Conservation (phyloP, 1,140 invertebrate genomes). For the Acromyrmex charruanus region DNA sequence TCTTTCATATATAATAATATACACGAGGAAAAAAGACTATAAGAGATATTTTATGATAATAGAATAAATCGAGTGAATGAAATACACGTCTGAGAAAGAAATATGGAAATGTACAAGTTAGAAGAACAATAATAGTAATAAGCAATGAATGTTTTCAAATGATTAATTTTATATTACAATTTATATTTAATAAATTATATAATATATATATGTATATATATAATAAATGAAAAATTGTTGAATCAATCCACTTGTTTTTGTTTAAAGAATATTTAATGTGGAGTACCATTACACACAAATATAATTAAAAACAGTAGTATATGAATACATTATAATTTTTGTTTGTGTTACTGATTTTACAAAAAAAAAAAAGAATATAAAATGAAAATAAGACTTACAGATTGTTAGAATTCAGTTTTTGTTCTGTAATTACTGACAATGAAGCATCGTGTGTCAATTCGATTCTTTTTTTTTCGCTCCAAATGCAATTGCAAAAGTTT, state of each 20-base stretch:
- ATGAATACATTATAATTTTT: constrained; percentile 1
- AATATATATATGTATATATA: neutral
- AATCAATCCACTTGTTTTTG: neutral
- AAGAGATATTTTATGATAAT: constrained; percentile 9
- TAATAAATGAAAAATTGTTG: neutral
- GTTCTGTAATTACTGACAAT: neutral
- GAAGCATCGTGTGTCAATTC: constrained; percentile 8
- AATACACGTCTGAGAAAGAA: neutral
- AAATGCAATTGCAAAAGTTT: neutral
- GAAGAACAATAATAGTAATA: neutral
- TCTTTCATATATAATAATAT: neutral
- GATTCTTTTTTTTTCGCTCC: constrained; percentile 14
- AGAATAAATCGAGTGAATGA: neutral
- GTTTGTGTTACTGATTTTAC: neutral
- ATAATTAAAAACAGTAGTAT: neutral
- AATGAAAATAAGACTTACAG: neutral
- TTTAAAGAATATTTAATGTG: neutral
- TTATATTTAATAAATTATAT: constrained; percentile 14
- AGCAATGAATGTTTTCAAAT: neutral
- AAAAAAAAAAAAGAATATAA: neutral
- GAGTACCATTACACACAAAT: neutral
- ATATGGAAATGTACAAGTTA: neutral
- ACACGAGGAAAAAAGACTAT: neutral
- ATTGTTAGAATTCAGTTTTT: neutral
- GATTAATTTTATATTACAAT: neutral